Evolutionary conservation across 2,113 vertebrate genomes (phyloP).

Genomic region (Myanophis thanlyinensis): DNA sequence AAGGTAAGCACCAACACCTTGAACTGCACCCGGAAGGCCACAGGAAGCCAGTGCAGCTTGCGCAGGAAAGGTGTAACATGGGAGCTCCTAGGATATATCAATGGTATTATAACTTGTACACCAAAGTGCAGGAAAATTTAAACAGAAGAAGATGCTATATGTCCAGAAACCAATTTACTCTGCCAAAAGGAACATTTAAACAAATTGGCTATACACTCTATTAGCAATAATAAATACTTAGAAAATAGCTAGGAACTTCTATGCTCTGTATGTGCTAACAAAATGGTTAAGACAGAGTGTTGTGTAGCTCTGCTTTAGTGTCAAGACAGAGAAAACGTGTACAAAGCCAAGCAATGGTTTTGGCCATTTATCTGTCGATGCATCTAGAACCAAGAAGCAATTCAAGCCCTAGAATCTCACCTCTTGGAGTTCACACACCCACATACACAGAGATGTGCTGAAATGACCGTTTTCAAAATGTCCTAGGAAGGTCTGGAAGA

Average conservation of each 20-base stretch:
- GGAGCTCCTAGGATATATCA: too few relatives aligned
- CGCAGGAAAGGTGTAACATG: too few relatives aligned
- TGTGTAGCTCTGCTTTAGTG: neutral
- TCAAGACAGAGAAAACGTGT: accelerated
- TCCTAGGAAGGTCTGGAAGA: too few relatives aligned
- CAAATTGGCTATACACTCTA: constrained; percentile 5
- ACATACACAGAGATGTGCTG: neutral
- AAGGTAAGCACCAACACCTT: too few relatives aligned
- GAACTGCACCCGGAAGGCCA: too few relatives aligned
- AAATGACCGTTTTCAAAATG: neutral
- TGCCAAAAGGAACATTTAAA: neutral
- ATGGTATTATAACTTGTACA: neutral
- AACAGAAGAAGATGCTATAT: neutral
- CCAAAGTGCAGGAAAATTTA: constrained; percentile 11
- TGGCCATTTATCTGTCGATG: neutral
- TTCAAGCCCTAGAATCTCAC: neutral
- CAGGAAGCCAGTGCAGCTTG: too few relatives aligned
- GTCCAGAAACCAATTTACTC: constrained; percentile 13
- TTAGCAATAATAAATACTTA: neutral
- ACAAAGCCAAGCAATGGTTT: neutral
- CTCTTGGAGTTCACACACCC: neutral
- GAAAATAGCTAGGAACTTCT: neutral
- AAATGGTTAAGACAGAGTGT: neutral
- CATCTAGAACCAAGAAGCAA: neutral
- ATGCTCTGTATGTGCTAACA: neutral